These are phyloP conservation scores for Dasypolia templi DNA, from an alignment of 2,888 invertebrate species.

Conservation along the genomic window DNA sequence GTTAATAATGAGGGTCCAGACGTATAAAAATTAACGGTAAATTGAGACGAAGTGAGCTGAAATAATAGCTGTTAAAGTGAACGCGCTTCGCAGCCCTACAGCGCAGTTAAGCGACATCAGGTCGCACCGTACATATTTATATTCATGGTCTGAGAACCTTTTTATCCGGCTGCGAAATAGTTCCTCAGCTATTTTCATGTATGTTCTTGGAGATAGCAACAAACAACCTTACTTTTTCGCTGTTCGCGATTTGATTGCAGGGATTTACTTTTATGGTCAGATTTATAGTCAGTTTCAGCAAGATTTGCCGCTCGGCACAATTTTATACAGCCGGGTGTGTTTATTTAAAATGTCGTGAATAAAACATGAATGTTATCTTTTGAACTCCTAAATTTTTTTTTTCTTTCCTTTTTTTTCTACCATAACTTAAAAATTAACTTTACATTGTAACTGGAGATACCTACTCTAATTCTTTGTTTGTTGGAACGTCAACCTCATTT, in stretches of 20 bases:
- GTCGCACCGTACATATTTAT: conserved; percentile 82
- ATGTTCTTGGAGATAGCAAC: conserved; percentile 85
- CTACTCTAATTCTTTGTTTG: conserved; percentile 24
- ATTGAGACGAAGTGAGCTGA: conserved; percentile 43
- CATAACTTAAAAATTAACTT: not conserved
- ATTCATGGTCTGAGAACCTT: conserved; percentile 85
- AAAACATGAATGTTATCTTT: conserved; percentile 63
- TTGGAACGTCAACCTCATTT: conserved; percentile 39
- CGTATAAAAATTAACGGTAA: conserved; percentile 48
- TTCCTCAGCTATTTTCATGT: conserved; percentile 83
- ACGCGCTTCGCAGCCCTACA: conserved; percentile 70
- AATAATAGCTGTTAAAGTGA: conserved; percentile 55
- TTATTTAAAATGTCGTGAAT: conserved; percentile 77
- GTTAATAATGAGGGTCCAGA: conserved; percentile 52
- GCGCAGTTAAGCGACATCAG: conserved; percentile 75
- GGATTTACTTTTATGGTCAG: conserved; percentile 89
- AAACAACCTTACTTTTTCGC: conserved; percentile 88
- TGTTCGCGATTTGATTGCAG: conserved; percentile 88
- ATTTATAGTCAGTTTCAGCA: conserved; percentile 87
- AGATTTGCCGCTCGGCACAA: conserved; percentile 81
- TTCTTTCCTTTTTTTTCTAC: not conserved
- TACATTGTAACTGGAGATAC: conserved; percentile 5
- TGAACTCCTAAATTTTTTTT: conserved; percentile 5
- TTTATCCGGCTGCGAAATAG: conserved; percentile 83
- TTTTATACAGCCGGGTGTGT: conserved; percentile 76